Base-by-base conservation (phyloP, 2,113 vertebrate genomes). In the Elephas maximus region DNA sequence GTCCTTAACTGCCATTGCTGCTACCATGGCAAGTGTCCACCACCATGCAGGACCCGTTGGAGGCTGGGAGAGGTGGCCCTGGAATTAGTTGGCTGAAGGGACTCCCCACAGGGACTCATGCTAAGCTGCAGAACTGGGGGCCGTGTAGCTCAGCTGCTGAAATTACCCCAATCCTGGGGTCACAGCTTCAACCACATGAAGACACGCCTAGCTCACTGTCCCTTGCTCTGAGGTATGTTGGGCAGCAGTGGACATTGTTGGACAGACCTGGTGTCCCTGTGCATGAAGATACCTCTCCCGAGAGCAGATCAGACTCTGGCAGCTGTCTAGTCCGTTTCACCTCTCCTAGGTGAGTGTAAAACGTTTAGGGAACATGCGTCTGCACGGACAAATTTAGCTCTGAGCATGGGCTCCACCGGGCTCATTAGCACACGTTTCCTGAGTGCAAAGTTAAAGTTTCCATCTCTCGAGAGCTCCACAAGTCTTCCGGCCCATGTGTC, bases 141-240 rank as follows among this genome's bases (percentile, higher is more conserved):
- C 77, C 26, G 0, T 0, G 33, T 23, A 1, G 1, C 5, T 33
- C 10, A 41, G 33, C 2, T 2, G 0, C 33, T 0, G 10, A 45
- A 53, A 1, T 24, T 2, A 2, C 2, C 20, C 23, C 4, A 2
- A 0, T 6, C 15, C 37, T 1, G 12, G 41, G 48, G 18, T 26
- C 44, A 11, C 10, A 0, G 6, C 8, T 21, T 23, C 3, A 0
- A 18, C 17, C 20, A 11, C 26, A 5, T 37, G 7, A 10, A 1
- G 9, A 30, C 4, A 5, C 4, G 1, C 7, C 14, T 1, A 12
- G 30, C 0, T 14, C 30, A 0, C 48, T 2, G 0, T 2, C 18
- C 15, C 15, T 44, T 0, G 10, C 8, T 62, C 45, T 1, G 6
- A 17, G 7, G 17, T 4, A 0, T 1, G 3, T 23, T 1, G 12